These are phyloP conservation scores for Hemichromis elongatus DNA, from an alignment of 2,113 vertebrate genomes.

Conservation along the genomic window DNA sequence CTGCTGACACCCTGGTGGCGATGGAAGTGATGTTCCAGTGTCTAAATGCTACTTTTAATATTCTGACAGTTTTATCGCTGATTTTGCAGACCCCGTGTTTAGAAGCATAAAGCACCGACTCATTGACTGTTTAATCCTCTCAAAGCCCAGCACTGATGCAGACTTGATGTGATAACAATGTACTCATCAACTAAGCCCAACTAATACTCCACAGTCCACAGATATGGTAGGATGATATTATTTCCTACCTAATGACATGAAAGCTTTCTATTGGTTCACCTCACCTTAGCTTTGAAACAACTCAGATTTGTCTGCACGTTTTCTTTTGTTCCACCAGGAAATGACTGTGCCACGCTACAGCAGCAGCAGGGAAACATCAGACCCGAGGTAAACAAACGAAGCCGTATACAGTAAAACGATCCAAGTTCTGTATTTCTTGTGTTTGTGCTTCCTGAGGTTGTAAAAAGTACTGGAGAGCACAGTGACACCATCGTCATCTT, in stretches of 20 bases:
- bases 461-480: background rate
- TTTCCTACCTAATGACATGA: background rate
- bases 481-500: rapidly evolving
- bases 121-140: background rate
- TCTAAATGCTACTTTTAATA: background rate
- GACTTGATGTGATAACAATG: background rate
- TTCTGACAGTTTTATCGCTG: background rate
- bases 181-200: background rate
- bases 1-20: background rate
- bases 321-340: no score
- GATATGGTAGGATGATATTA: background rate
- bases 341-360: no score
- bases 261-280: background rate
- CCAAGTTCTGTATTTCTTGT: background rate
- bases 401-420: background rate
- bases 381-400: background rate
- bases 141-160: background rate
- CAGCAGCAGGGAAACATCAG: background rate
- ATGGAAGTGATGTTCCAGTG: background rate
- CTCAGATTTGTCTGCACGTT: no score
- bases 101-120: background rate
- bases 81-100: background rate
- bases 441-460: background rate
- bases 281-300: no score
- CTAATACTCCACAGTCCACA: background rate